Conservation (phyloP, 2,888 invertebrate species). For the Copidosoma aretas region DNA sequence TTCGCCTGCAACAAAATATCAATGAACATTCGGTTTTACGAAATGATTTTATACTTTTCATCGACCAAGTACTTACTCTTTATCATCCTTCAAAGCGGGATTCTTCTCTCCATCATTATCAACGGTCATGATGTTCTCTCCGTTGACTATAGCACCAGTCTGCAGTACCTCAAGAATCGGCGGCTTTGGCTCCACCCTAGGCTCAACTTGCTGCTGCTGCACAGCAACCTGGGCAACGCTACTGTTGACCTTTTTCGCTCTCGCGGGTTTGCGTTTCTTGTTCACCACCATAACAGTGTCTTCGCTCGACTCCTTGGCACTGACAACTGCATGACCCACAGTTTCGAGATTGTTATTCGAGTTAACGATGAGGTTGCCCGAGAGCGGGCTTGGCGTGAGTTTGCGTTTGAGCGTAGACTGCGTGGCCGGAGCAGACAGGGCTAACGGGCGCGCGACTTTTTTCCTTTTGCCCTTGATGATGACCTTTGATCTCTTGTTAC, state of each 20-base stretch:
- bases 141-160: constrained; percentile 49
- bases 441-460: not conserved
- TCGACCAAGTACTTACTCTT: constrained; percentile 50
- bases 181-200: constrained; percentile 1
- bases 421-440: not conserved
- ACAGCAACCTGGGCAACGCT: constrained; percentile 1
- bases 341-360: constrained; percentile 56
- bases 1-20: constrained; percentile 33
- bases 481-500: constrained; percentile 46
- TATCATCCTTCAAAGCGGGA: constrained; percentile 54
- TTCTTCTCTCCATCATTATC: constrained; percentile 61
- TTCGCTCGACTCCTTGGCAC: constrained; percentile 31
- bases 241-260: constrained; percentile 45
- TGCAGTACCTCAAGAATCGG: constrained; percentile 3
- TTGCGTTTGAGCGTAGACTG: constrained; percentile 48
- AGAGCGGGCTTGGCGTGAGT: constrained; percentile 51
- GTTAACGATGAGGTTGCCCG: constrained; percentile 54
- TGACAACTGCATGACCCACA: constrained; percentile 38
- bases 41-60: not conserved
- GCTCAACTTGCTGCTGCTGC: constrained; percentile 11
- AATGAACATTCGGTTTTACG: not conserved
- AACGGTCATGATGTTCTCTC: constrained; percentile 60
- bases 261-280: constrained; percentile 54
- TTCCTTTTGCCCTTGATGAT: constrained; percentile 32
- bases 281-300: constrained; percentile 45